A percentile compares a stretch with the other conserved stretches of the same genome.
Conservation (phyloP, 1,140 invertebrate genomes). For the Pseudomyrmex cubaensis region DNA sequence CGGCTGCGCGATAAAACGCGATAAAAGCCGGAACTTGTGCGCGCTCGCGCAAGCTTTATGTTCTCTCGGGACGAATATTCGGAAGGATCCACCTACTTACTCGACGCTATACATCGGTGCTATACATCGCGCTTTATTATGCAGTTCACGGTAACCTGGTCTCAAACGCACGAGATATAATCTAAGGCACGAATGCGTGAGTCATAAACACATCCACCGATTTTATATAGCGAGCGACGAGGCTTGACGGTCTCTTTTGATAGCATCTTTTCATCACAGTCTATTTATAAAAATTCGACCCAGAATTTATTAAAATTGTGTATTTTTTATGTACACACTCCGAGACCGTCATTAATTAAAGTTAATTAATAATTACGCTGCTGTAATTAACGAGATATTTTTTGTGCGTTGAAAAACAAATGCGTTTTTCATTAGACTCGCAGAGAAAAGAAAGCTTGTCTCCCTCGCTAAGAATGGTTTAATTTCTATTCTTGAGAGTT, state of each 20-base stretch:
- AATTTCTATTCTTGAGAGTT: constrained; percentile 48
- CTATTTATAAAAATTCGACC: too few species aligned
- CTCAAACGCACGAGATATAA: constrained; percentile 11
- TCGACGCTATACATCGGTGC: background rate
- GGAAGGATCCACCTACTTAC: constrained; percentile 13
- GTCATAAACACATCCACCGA: constrained; percentile 17
- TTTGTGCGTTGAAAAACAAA: constrained; percentile 29
- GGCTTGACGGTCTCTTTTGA: background rate
- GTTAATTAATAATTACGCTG: constrained; percentile 24
- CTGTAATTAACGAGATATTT: constrained; percentile 3
- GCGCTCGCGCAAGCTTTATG: constrained; percentile 2
- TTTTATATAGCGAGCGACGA: background rate
- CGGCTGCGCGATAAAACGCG: constrained; percentile 32
- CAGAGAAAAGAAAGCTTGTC: background rate
- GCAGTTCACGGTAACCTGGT: background rate
- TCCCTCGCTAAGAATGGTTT: constrained; percentile 23
- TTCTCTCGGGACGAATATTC: constrained; percentile 32
- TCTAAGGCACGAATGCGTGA: background rate
- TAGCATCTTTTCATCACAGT: background rate
- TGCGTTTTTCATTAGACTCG: constrained; percentile 34
- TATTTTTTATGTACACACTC: background rate
- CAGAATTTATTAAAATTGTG: background rate
- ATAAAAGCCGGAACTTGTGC: constrained; percentile 47
- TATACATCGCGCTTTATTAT: constrained; percentile 35
- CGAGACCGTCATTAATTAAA: constrained; percentile 26